A percentile compares a stretch with the other conserved stretches of the same genome.
Conservation (phyloP, 2,113 vertebrate species). For the Heterotis niloticus region DNA sequence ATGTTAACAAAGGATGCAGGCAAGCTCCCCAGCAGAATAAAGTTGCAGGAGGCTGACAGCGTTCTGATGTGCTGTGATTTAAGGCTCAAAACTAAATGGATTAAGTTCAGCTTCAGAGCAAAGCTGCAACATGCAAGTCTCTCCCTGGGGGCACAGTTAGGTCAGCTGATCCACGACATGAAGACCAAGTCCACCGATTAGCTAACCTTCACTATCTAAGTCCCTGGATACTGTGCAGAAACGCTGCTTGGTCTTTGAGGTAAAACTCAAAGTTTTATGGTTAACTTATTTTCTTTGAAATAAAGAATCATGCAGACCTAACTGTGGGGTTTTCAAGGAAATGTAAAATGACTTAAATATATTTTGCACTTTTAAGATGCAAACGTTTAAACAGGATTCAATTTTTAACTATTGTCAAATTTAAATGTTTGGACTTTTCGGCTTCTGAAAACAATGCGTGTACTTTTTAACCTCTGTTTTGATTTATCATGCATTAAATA, state of each 20-base stretch:
- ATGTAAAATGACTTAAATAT: neutral
- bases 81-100: neutral
- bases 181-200: slow-evolving; percentile 12
- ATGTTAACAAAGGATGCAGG: neutral
- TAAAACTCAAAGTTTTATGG: neutral
- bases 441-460: too few species aligned
- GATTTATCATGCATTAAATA: too few species aligned
- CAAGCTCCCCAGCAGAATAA: neutral
- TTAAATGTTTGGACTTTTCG: too few species aligned
- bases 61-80: neutral
- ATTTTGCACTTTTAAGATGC: neutral
- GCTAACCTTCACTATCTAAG: neutral
- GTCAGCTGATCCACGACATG: neutral
- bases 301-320: neutral
- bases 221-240: neutral
- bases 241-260: slow-evolving; percentile 4
- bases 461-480: too few species aligned
- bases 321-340: neutral
- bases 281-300: neutral
- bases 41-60: neutral
- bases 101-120: neutral
- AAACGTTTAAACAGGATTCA: neutral
- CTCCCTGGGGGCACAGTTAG: neutral
- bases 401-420: too few species aligned
- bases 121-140: neutral